A percentile compares a stretch with the other conserved stretches of the same genome.
phyloP scores from a whole-genome alignment of 2,113 vertebrate species.

The Merops nubicus region DNA sequence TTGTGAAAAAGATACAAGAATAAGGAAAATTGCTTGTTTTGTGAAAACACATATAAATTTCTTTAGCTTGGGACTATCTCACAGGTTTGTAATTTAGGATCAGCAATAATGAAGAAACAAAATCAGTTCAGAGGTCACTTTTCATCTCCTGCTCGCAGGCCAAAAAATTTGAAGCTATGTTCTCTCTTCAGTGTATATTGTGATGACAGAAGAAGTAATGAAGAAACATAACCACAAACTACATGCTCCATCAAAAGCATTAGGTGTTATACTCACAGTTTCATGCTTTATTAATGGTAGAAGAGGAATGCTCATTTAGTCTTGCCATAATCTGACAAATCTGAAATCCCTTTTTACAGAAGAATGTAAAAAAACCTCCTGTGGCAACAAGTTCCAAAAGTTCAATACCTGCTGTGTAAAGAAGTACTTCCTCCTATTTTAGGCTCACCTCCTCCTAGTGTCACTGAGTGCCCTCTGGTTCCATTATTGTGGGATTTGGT shows the following conservation, averaged over 20 bases:
- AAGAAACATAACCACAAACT: neutral
- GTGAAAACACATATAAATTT: neutral
- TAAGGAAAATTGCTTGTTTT: neutral
- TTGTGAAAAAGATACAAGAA: neutral
- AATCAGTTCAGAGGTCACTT: neutral
- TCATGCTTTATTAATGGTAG: neutral
- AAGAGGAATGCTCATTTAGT: neutral
- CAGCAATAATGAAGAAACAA: neutral
- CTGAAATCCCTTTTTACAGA: neutral
- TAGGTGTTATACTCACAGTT: neutral
- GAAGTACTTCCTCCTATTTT: neutral
- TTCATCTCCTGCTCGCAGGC: neutral
- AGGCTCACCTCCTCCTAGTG: neutral
- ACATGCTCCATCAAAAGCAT: neutral
- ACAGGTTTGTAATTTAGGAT: neutral
- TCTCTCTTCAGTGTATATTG: neutral
- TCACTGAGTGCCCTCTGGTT: neutral
- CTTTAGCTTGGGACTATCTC: neutral
- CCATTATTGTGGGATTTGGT: neutral
- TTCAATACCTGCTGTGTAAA: neutral
- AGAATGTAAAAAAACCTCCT: neutral
- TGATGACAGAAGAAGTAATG: neutral
- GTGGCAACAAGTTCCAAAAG: neutral
- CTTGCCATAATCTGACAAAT: neutral
- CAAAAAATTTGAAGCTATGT: neutral